These are phyloP conservation scores for Gadopsis marmoratus DNA, from an alignment of 2,797 vertebrate genomes.

Conservation along the genomic window DNA sequence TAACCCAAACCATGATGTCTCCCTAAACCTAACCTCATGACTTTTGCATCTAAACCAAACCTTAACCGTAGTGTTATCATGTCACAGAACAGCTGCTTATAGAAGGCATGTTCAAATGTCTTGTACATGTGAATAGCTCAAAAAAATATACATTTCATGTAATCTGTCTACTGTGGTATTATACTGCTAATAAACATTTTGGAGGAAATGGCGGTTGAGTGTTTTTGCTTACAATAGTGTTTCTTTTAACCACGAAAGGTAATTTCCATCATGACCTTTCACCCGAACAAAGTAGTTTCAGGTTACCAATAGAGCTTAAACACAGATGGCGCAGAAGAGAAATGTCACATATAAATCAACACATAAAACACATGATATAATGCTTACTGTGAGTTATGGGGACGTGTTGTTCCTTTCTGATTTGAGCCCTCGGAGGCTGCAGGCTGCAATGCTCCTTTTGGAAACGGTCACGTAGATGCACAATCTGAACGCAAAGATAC, in stretches of 20 bases:
- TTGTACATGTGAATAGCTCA: background rate
- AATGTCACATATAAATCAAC: background rate
- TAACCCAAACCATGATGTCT: too few relatives aligned
- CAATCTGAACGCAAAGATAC: background rate
- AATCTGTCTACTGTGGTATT: background rate
- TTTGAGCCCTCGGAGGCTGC: background rate
- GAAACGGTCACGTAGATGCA: background rate
- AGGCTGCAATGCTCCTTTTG: slow-evolving; percentile 1
- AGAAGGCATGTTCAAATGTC: background rate
- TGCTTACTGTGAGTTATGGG: background rate
- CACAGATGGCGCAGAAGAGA: background rate
- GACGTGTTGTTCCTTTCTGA: background rate
- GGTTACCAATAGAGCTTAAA: background rate
- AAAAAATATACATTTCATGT: background rate
- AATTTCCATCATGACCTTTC: background rate
- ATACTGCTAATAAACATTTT: background rate
- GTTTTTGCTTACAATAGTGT: background rate
- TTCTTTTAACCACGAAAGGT: background rate
- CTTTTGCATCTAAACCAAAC: too few relatives aligned
- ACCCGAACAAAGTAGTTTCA: background rate
- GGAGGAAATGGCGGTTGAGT: background rate
- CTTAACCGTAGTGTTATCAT: too few relatives aligned
- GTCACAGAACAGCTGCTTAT: too few relatives aligned
- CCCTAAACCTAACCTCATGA: too few relatives aligned
- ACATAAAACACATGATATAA: background rate